phyloP scores from a whole-genome alignment of 2,113 vertebrate genomes.

The Myrmecophaga tridactyla region DNA sequence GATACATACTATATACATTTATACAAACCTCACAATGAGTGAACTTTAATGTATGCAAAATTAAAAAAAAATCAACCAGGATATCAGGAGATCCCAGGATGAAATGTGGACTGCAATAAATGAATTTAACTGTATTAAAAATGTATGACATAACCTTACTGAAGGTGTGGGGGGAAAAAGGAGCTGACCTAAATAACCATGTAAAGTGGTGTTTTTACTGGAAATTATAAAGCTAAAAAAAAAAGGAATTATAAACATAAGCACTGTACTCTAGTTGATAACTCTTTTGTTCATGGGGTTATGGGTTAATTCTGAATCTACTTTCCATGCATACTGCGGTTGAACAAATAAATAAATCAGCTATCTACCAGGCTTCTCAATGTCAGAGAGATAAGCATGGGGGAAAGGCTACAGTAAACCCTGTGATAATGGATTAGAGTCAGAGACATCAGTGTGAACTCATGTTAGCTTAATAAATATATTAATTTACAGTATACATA shows the following conservation, averaged over 20 bases:
- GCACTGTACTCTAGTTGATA: background rate
- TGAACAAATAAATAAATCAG: background rate
- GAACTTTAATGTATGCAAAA: background rate
- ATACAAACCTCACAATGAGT: background rate
- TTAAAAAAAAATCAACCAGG: background rate
- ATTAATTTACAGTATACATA: background rate
- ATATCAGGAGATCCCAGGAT: background rate
- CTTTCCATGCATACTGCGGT: background rate
- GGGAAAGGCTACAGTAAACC: background rate
- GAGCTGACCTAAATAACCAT: background rate
- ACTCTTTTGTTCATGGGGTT: background rate
- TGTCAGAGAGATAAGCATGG: background rate
- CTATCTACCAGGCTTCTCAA: background rate
- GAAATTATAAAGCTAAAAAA: background rate
- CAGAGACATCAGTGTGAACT: no score
- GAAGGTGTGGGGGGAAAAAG: background rate
- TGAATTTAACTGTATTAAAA: background rate
- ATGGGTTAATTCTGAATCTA: background rate
- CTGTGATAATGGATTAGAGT: background rate
- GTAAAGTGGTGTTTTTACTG: background rate
- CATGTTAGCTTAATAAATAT: background rate
- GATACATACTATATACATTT: background rate
- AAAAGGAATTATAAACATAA: background rate
- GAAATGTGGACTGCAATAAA: background rate
- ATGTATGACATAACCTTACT: background rate